Evolutionary conservation across 2,888 invertebrate species (phyloP), one percentile per base, ranked within the genome.

Genomic region (Erebia ligea): DNA sequence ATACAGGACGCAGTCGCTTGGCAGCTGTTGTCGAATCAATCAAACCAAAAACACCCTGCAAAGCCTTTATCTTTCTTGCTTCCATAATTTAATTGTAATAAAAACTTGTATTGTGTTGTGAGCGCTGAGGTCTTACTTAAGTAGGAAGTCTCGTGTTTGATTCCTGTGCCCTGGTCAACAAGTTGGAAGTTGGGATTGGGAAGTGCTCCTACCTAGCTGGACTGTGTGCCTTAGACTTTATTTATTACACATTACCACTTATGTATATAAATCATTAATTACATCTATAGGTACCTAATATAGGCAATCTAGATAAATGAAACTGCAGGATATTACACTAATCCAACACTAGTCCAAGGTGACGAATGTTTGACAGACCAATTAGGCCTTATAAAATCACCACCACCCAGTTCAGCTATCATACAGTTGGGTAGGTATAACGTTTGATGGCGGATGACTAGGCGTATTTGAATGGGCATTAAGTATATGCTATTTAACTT

Each of bases 381-480:
- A 71, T 59, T 68, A 68, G 59, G 21, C 67, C 64, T 63, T 71
- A 71, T 59, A 67, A 52, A 70, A 45, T 54, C 19, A 54, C 66
- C 56, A 15, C 21, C 25, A 25, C 25, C 21, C 19, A 25, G 25
- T 57, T 13, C 25, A 57, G 21, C 25, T 13, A 57, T 25, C 25
- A 57, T 25, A 57, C 25, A 57, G 25, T 19, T 21, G 56, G 5
- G 56, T 10, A 21, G 5, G 56, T 10, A 21, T 4, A 56, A 2
- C 17, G 9, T n/a, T 6, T 52, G 8, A 10, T 54, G 19, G 9
- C 54, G 50, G 45, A 11, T 45, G 45, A 11, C 45, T 13, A 45
- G 13, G 13, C 45, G 11, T 45, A 45, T 45, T 13, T 45, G 45
- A 45, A 11, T 13, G 2, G 11, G 11, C 3, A 13, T 45, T n/a